Conservation (phyloP, 1,140 invertebrate genomes). For the Agrilus planipennis region DNA sequence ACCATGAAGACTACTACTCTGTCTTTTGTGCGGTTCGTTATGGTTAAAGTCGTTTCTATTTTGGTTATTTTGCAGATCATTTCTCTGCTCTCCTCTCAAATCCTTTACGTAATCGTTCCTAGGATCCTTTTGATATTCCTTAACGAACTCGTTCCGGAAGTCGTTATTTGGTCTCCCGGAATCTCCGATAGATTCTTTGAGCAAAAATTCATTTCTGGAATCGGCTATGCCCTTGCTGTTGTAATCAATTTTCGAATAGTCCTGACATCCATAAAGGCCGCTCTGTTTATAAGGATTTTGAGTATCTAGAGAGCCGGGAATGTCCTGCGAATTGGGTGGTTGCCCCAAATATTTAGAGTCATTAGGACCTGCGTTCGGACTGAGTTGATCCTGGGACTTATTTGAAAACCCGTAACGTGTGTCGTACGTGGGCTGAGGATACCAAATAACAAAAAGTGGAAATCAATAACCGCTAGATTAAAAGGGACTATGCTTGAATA, state of each 20-base stretch:
- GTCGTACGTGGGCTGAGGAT: conserved; percentile 32
- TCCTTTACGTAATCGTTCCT: conserved; percentile 10
- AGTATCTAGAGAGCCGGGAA: conserved; percentile 16
- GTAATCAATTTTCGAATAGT: conserved; percentile 16
- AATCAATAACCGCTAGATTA: no score
- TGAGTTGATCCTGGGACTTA: conserved; percentile 13
- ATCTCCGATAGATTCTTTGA: no score
- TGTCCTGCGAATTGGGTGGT: conserved; percentile 14
- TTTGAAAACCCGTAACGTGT: conserved; percentile 29
- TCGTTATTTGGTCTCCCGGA: no score
- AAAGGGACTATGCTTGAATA: not conserved
- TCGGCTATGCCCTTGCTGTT: not conserved
- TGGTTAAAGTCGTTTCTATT: conserved; percentile 20
- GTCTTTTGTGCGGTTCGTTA: conserved; percentile 24
- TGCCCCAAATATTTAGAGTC: not conserved
- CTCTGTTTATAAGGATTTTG: conserved; percentile 10
- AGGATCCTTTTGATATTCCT: conserved; percentile 1
- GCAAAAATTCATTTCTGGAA: conserved; percentile 6
- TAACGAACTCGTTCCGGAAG: no score
- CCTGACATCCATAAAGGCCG: conserved; percentile 15
- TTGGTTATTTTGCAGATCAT: conserved; percentile 13
- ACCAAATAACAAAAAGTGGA: not conserved
- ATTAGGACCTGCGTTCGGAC: conserved; percentile 10
- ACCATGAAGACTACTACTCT: conserved; percentile 27
- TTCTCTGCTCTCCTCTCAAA: conserved; percentile 6